phyloP scores from a whole-genome alignment of 1,140 invertebrate genomes.

The Drosophila prosaltans region DNA sequence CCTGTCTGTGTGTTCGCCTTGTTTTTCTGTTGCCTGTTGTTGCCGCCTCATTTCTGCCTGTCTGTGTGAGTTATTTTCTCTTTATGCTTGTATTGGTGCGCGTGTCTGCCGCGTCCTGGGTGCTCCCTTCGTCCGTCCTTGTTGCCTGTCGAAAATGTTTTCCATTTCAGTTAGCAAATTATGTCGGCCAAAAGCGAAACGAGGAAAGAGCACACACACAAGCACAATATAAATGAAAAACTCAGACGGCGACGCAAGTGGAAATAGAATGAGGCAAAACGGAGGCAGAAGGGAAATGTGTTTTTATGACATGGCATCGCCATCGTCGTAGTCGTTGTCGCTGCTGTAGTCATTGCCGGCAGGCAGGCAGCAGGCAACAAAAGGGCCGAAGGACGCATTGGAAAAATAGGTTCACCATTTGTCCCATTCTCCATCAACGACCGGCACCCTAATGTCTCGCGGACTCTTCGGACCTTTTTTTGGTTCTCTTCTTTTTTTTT shows the following conservation, averaged over 20 bases:
- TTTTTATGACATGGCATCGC: conserved; percentile 56
- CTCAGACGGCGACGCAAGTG: conserved; percentile 75
- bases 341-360: conserved; percentile 3
- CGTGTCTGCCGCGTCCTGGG: conserved; percentile 70
- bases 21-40: conserved; percentile 29
- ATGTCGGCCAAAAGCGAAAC: conserved; percentile 70
- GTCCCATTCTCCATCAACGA: conserved; percentile 11
- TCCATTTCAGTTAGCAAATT: conserved; percentile 82
- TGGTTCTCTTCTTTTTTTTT: conserved; percentile 23
- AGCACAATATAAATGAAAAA: conserved; percentile 69
- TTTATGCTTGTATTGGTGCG: conserved; percentile 67
- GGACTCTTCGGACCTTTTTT: conserved; percentile 56
- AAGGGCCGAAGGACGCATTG: conserved; percentile 44
- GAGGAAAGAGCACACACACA: conserved; percentile 37
- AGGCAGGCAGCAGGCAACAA: conserved; percentile 39
- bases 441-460: conserved; percentile 27
- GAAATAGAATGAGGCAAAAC: conserved; percentile 38
- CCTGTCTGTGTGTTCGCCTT: conserved; percentile 59
- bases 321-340: neutral
- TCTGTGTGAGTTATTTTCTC: conserved; percentile 50
- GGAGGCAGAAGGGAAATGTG: conserved; percentile 25
- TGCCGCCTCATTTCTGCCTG: conserved; percentile 36
- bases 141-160: conserved; percentile 77
- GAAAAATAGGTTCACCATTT: conserved; percentile 45
- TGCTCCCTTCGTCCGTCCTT: conserved; percentile 24